Percentiles rank a stretch among this genome's conserved stretches.
Evolutionary conservation across 2,113 vertebrate genomes (phyloP).

Genomic region (Pandion haliaetus): DNA sequence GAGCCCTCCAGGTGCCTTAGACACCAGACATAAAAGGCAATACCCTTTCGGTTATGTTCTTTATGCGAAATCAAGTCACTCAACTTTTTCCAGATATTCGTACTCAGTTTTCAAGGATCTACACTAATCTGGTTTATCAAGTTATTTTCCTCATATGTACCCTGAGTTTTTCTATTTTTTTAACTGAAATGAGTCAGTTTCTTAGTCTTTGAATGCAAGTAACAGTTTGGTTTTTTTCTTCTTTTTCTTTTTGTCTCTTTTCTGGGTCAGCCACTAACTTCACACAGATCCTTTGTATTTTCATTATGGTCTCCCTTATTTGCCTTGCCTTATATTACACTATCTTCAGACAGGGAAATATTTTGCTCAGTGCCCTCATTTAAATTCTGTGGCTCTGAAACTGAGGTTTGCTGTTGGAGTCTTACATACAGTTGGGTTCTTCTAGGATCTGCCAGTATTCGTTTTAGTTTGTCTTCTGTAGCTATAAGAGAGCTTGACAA

Average conservation of each 20-base stretch:
- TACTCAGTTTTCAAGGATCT: neutral
- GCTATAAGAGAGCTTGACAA: neutral
- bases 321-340: neutral
- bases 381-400: neutral
- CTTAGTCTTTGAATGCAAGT: neutral
- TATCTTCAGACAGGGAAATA: neutral
- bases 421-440: neutral
- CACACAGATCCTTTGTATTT: neutral
- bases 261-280: neutral
- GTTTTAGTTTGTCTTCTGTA: neutral
- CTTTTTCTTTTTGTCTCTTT: neutral
- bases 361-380: neutral
- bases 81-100: neutral
- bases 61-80: neutral
- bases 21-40: neutral
- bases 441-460: neutral
- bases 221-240: neutral
- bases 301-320: neutral
- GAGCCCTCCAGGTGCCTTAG: neutral
- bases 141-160: neutral
- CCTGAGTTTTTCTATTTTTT: neutral
- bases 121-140: neutral
- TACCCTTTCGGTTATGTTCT: neutral
- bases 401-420: neutral
- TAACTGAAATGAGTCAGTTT: neutral